Evolutionary conservation across 2,888 invertebrate genomes (phyloP).

Genomic region (Chrysopilus asiliformis): DNA sequence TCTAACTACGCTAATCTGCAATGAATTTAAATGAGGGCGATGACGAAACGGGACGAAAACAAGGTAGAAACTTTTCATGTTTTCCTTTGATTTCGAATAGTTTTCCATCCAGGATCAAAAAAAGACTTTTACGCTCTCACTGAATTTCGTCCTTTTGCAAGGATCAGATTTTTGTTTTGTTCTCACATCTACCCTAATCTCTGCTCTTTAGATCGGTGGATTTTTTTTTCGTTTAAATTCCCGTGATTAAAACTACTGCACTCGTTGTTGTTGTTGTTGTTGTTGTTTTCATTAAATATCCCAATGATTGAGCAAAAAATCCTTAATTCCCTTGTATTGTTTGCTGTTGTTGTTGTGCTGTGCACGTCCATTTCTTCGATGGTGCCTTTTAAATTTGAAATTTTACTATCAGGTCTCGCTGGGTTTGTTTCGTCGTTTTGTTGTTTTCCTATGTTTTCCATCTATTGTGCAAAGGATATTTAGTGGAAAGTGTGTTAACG

Average conservation of each 20-base stretch:
- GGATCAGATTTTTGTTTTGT: slow-evolving; percentile 16
- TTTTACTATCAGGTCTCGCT: too few species aligned
- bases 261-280: too few species aligned
- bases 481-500: slow-evolving; percentile 11
- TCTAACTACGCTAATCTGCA: slow-evolving; percentile 16
- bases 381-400: slow-evolving; percentile 4
- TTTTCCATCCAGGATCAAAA: too few species aligned
- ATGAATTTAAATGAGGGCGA: slow-evolving; percentile 14
- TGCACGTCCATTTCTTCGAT: slow-evolving; percentile 1
- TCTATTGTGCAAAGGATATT: slow-evolving; percentile 8
- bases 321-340: slow-evolving; percentile 15
- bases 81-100: too few species aligned
- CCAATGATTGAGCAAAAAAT: too few species aligned
- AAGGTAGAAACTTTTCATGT: too few species aligned
- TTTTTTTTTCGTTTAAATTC: too few species aligned
- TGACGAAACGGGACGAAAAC: slow-evolving; percentile 1
- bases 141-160: slow-evolving; percentile 13
- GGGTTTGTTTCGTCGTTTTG: too few species aligned
- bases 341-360: slow-evolving; percentile 10
- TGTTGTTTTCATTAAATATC: too few species aligned
- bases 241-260: too few species aligned
- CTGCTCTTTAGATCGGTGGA: too few species aligned
- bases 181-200: slow-evolving; percentile 8
- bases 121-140: too few species aligned
- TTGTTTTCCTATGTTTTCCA: slow-evolving; percentile 1